These are phyloP conservation scores for Pomatostomus ruficeps DNA, from an alignment of 2,113 vertebrate species.

Conservation along the genomic window DNA sequence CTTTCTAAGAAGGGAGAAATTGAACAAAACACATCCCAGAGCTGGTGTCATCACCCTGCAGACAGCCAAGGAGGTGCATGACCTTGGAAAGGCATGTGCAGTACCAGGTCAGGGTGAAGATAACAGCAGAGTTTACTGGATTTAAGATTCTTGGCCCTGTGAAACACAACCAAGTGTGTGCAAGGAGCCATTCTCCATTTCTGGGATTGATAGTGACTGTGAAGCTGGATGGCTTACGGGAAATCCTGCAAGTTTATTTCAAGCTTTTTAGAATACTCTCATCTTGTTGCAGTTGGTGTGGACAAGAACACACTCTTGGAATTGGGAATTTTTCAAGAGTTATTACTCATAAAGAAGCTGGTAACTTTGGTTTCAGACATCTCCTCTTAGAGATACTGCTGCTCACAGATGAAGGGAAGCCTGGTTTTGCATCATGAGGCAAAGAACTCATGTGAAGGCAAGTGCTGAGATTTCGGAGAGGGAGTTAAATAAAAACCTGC, in stretches of 20 bases:
- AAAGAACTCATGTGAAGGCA: background rate
- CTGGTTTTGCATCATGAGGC: background rate
- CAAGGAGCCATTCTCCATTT: background rate
- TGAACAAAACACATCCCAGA: background rate
- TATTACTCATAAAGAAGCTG: background rate
- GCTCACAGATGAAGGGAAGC: background rate
- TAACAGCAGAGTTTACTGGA: background rate
- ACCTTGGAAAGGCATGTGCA: background rate
- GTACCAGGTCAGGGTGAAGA: background rate
- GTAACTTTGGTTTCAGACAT: background rate
- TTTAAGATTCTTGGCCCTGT: background rate
- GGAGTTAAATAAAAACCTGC: background rate
- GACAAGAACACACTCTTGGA: background rate
- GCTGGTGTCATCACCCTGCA: background rate
- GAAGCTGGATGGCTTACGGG: background rate
- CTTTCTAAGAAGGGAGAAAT: conserved; percentile 52
- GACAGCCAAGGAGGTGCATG: background rate
- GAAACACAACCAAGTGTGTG: background rate
- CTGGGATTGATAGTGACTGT: background rate
- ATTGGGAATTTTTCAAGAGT: background rate
- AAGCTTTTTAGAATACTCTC: background rate
- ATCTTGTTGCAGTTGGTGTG: background rate
- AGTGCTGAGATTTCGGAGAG: background rate
- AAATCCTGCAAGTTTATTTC: background rate
- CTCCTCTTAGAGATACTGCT: background rate